These are phyloP conservation scores for Chaetura pelagica DNA, from an alignment of 2,113 vertebrate species.

Conservation along the genomic window DNA sequence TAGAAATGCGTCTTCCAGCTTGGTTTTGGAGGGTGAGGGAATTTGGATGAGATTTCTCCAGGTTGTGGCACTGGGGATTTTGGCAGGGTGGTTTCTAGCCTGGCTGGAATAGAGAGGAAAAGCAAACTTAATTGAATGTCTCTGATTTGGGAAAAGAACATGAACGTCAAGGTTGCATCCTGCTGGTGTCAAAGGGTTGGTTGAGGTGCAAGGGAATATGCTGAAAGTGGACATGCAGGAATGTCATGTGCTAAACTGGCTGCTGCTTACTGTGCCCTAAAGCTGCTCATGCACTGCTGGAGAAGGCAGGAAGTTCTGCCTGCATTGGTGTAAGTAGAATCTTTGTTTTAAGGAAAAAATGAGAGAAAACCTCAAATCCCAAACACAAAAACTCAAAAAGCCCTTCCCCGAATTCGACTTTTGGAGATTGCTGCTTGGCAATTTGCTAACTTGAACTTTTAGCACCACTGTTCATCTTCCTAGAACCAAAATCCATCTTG, in stretches of 20 bases:
- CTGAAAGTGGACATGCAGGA: not conserved
- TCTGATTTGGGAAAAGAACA: not conserved
- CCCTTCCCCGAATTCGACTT: not conserved
- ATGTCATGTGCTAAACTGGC: fast-evolving
- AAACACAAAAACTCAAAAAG: not conserved
- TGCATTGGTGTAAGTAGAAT: not conserved
- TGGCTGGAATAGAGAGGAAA: not conserved
- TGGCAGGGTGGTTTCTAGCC: not conserved
- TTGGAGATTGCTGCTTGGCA: not conserved
- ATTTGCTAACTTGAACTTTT: not conserved
- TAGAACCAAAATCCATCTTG: not conserved
- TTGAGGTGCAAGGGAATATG: not conserved
- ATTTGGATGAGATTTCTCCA: not conserved
- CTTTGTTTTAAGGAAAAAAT: not conserved
- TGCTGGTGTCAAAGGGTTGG: not conserved
- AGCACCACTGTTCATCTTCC: not conserved
- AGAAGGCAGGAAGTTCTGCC: not conserved
- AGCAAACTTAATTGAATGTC: not conserved
- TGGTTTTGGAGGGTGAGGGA: not conserved
- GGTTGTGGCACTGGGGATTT: not conserved
- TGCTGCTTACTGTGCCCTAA: not conserved
- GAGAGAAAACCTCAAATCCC: not conserved
- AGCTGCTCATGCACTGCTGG: not conserved
- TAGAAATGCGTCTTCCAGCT: fast-evolving
- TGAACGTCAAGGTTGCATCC: not conserved